Conservation (phyloP, 2,113 vertebrate genomes). For the Ranitomeya variabilis region DNA sequence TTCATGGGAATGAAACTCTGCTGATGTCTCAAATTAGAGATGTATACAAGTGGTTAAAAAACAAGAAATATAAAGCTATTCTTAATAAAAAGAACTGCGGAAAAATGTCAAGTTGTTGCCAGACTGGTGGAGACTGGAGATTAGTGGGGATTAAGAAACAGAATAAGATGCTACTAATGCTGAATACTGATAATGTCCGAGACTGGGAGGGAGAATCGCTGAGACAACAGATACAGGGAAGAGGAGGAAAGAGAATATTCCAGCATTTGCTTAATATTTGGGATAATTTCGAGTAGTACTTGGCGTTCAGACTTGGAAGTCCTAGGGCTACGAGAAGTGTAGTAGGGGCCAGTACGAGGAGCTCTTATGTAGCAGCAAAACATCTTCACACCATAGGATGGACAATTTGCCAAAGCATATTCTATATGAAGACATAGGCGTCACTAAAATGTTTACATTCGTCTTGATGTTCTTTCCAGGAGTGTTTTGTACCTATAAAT, state of each 20-base stretch:
- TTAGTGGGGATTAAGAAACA: constrained; percentile 40
- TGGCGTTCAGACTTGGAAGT: not conserved
- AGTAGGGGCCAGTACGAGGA: not conserved
- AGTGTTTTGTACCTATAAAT: not conserved
- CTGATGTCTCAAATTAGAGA: not conserved
- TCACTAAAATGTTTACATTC: not conserved
- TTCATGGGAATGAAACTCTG: not conserved
- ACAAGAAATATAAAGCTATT: not conserved
- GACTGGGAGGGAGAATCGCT: not conserved
- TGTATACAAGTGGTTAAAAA: not conserved
- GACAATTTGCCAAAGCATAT: not conserved
- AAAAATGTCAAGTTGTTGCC: constrained; percentile 32
- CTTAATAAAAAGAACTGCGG: not conserved
- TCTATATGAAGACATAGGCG: not conserved
- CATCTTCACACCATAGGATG: not conserved
- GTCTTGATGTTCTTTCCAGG: no score
- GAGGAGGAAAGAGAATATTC: not conserved
- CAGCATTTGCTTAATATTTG: not conserved
- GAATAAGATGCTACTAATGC: not conserved
- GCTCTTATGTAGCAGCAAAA: not conserved
- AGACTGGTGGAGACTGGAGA: constrained; percentile 40
- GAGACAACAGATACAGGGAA: not conserved
- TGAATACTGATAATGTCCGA: constrained; percentile 36
- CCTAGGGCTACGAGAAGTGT: not conserved
- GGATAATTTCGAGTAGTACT: not conserved